Base-by-base conservation (phyloP, 2,797 vertebrate species). In the Todus mexicanus region DNA sequence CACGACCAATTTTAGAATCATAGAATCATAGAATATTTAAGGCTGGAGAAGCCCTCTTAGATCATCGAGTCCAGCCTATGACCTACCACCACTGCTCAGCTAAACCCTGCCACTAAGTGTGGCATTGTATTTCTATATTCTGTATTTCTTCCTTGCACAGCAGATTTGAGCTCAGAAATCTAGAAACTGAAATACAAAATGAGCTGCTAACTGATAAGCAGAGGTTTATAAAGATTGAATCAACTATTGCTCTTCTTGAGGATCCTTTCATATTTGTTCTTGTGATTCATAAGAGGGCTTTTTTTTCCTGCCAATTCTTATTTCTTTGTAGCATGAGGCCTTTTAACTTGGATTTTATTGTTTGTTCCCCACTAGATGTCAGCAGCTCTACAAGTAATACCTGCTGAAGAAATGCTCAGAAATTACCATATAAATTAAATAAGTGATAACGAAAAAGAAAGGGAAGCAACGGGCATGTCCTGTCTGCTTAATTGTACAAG, bases 321-420 rank as follows among this genome's bases (percentile, higher is more conserved):
- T 9, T 69, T 38, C 33, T 64, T 50, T 77, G 29, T 31, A 22
- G 12, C 26, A 29, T 18, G 63, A 74, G 11, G 16, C 17, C 71
- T 27, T 88, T 53, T 31, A 33, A 29, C 16, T 51, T 66, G 54
- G 9, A 6, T 43, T 74, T 66, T 42, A 27, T 27, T 60, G 29
- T 60, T n/a, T 79, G 4, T 1, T 79, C 65, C 40, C 91, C 94
- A 89, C 84, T 96, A 95, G 94, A 72, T 94, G 93, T 91, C 94
- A 97, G 89, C 86, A 96, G 79, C 77, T 87, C 75, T 85, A 15
- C 42, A 29, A 68, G 59, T 57, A 80, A 2, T 29, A 38, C 7
- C 72, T 68, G 48, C 42, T 80, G 29, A 22, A 75, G 22, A 74
- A 59, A 10, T 26, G 56, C 60, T 66, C 25, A 17, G 42, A 61